Conservation (phyloP, 1,140 invertebrate genomes). For the Arctopsyche grandis region DNA sequence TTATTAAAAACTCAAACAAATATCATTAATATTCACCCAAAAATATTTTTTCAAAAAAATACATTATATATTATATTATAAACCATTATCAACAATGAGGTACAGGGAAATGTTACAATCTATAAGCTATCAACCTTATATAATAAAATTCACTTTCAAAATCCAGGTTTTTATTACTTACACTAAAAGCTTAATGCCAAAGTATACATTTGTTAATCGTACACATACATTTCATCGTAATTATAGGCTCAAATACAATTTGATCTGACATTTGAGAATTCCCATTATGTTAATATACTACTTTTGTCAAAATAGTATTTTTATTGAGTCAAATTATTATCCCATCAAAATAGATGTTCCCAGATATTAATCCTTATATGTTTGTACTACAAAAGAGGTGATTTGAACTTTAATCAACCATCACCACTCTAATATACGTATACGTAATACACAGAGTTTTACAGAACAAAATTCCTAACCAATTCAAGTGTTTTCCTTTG, state of each 20-base stretch:
- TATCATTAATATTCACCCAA: constrained; percentile 28
- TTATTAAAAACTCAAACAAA: constrained; percentile 25
- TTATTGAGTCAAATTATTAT: too few relatives aligned
- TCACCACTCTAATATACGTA: too few relatives aligned
- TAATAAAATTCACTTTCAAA: constrained; percentile 26
- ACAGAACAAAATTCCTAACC: background rate
- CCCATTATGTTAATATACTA: too few relatives aligned
- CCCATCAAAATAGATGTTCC: too few relatives aligned
- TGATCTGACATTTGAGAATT: too few relatives aligned
- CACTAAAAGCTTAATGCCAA: constrained; percentile 25
- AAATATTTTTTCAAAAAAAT: constrained; percentile 42
- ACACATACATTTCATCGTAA: background rate
- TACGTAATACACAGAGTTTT: too few relatives aligned
- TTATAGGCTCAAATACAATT: constrained; percentile 4
- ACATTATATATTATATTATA: constrained; percentile 41
- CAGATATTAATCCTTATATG: too few relatives aligned
- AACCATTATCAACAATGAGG: constrained; percentile 50
- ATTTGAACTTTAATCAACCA: too few relatives aligned
- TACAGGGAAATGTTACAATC: constrained; percentile 45
- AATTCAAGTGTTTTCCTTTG: too few relatives aligned
- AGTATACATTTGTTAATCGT: constrained; percentile 37
- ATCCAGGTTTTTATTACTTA: constrained; percentile 22
- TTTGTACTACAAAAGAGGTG: too few relatives aligned
- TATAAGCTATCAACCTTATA: constrained; percentile 44
- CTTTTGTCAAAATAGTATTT: background rate